These are phyloP conservation scores for Pandemis corylana DNA, from an alignment of 2,888 invertebrate genomes.

Conservation along the genomic window DNA sequence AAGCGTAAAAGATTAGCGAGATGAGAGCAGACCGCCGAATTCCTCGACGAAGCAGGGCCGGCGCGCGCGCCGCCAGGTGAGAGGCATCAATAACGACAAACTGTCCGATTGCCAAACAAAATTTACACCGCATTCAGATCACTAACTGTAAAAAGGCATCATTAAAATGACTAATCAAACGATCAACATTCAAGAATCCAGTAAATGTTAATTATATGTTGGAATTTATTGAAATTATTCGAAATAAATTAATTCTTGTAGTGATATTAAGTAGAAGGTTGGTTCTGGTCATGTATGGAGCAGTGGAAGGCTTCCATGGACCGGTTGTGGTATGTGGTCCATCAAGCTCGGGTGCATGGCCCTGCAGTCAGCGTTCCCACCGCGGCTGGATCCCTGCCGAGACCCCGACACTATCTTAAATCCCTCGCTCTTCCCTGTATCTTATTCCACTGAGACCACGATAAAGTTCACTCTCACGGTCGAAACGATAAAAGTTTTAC, in stretches of 20 bases:
- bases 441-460: not conserved
- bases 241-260: constrained; percentile 71
- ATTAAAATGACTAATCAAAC: constrained; percentile 80
- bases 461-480: not conserved
- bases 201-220: constrained; percentile 77
- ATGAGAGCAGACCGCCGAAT: constrained; percentile 69
- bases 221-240: constrained; percentile 76
- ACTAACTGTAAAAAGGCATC: constrained; percentile 76
- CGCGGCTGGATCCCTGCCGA: constrained; percentile 28
- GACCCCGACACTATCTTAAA: constrained; percentile 11
- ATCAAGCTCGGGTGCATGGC: constrained; percentile 56
- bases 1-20: constrained; percentile 76
- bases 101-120: constrained; percentile 66
- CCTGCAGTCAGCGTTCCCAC: constrained; percentile 31
- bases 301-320: constrained; percentile 66
- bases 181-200: constrained; percentile 76
- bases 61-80: constrained; percentile 52
- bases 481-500: not conserved
- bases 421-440: constrained; percentile 10
- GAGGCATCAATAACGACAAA: constrained; percentile 66
- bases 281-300: constrained; percentile 61
- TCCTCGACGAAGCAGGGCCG: constrained; percentile 60
- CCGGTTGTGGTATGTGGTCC: constrained; percentile 70
- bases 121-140: constrained; percentile 75
- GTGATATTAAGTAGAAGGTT: constrained; percentile 65